Conservation (phyloP, 1,140 invertebrate genomes). For the Idris sp. region DNA sequence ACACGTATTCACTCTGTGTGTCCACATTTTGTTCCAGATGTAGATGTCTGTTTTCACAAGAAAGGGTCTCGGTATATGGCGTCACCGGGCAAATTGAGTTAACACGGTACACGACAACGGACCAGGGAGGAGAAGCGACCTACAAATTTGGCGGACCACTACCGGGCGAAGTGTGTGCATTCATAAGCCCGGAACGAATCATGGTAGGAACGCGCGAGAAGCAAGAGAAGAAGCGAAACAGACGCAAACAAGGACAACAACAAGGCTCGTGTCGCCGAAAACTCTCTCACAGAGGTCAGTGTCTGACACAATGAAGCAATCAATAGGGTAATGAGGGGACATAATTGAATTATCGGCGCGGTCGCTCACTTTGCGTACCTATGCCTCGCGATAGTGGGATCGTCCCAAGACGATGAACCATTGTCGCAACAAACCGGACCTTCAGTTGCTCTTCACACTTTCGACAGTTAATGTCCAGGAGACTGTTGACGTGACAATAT, state of each 20-base stretch:
- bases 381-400: conserved; percentile 67
- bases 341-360: conserved; percentile 78
- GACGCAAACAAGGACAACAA: conserved; percentile 47
- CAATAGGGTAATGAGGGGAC: conserved; percentile 79
- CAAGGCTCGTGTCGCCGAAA: conserved; percentile 61
- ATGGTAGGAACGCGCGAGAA: conserved; percentile 47
- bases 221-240: conserved; percentile 49
- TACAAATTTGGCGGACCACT: conserved; percentile 62
- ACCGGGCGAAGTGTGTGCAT: conserved; percentile 54
- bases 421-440: conserved; percentile 57
- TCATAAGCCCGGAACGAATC: conserved; percentile 64
- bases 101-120: conserved; percentile 62
- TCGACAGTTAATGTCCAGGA: conserved; percentile 68
- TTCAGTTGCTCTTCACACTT: conserved; percentile 75
- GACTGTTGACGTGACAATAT: conserved; percentile 15
- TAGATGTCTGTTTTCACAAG: conserved; percentile 57
- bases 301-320: conserved; percentile 77
- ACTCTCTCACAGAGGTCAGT: conserved; percentile 62
- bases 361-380: conserved; percentile 69
- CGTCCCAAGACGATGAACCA: conserved; percentile 53
- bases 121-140: conserved; percentile 36
- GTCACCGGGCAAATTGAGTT: conserved; percentile 65
- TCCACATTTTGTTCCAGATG: conserved; percentile 38
- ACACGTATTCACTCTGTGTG: conserved; percentile 31
- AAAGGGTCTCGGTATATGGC: conserved; percentile 57